phyloP scores from a whole-genome alignment of 2,113 vertebrate species.

The Urocitellus parryii region DNA sequence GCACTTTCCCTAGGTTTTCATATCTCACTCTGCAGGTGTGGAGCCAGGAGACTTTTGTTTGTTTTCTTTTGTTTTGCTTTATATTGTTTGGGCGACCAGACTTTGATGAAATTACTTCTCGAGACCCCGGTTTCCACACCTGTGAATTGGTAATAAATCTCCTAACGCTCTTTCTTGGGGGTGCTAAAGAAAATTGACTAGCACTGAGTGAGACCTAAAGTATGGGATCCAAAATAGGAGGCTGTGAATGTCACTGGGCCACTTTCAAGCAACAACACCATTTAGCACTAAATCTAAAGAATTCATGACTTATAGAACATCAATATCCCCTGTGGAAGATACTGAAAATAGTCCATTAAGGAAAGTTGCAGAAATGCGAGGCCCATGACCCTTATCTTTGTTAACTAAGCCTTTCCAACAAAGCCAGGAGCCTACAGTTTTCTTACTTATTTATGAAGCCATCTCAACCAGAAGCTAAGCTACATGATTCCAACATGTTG shows the following conservation, averaged over 20 bases:
- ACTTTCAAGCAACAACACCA: neutral
- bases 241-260: neutral
- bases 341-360: neutral
- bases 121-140: neutral
- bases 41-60: neutral
- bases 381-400: neutral
- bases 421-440: neutral
- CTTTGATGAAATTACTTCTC: neutral
- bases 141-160: neutral
- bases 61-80: neutral
- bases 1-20: neutral
- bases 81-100: neutral
- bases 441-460: neutral
- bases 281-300: neutral
- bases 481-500: fast-evolving
- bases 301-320: neutral
- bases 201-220: neutral
- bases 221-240: neutral
- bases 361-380: neutral
- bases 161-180: neutral
- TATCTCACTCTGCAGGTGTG: neutral
- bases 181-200: neutral
- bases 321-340: neutral
- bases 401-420: neutral
- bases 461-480: neutral